Evolutionary conservation across 2,113 vertebrate species (phyloP), one percentile per base, ranked within the genome.

Genomic region (Dinomys branickii): DNA sequence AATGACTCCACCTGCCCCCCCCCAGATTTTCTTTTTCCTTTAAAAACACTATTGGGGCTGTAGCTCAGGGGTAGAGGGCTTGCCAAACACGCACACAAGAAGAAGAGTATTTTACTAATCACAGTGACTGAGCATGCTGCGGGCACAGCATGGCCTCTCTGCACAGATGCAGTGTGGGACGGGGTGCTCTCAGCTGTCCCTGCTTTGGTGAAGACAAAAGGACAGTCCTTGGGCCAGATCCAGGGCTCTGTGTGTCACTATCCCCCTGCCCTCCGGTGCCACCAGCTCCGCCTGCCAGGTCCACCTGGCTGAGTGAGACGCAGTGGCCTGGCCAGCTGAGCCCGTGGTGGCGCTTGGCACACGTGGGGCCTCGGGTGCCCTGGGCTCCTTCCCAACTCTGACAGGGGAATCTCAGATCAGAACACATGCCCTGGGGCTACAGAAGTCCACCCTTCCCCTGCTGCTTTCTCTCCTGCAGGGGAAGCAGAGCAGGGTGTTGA

Each of bases 351-450:
- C 26, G 20, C 56, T 69, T 26, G 19, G 77, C 1, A 35, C 24
- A 47, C 0, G 9, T 56, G 24, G 28, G 12, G 19, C 20, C 26
- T 41, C 77, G 19, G 12, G 63, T 0, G 0, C 22, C 59, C 65
- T 17, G 0, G 35, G 22, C 4, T 13, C 22, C 80, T 58, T 0
- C 38, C n/a, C 22, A 41, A 22, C 69, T 38, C n/a, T n/a, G n/a
- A n/a, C n/a, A n/a, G n/a, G n/a, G n/a, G n/a, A n/a, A n/a, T n/a
- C n/a, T n/a, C n/a, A n/a, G n/a, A n/a, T n/a, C n/a, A n/a, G n/a
- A n/a, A n/a, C n/a, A n/a, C n/a, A n/a, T n/a, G 26, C 30, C 54
- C 0, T 0, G 0, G 1, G 17, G 7, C 78, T 4, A 1, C 0
- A 5, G 13, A 19, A 61, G 56, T 19, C 52, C 11, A 5, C 19